A percentile compares a stretch with the other conserved stretches of the same genome.
phyloP scores from a whole-genome alignment of 1,140 invertebrate species.

The Drosophila repletoides region DNA sequence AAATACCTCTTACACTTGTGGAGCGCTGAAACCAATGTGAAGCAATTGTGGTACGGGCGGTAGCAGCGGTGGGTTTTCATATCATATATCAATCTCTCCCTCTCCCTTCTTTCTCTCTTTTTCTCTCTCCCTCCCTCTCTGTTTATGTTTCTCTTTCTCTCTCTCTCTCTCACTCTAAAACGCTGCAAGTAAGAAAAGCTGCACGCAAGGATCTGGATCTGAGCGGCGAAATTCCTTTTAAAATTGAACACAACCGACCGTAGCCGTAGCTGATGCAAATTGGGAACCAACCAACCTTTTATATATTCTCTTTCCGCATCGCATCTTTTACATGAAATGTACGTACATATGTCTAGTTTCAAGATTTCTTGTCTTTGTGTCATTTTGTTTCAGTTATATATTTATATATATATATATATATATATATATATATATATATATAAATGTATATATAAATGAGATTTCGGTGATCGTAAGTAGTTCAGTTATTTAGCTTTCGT shows the following conservation, averaged over 20 bases:
- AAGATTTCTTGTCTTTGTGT: background rate
- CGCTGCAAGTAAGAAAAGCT: constrained; percentile 23
- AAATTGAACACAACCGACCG: constrained; percentile 14
- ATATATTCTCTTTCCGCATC: background rate
- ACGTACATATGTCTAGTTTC: background rate
- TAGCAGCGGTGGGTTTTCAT: background rate
- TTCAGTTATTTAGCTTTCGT: constrained; percentile 16
- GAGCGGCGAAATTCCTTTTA: background rate
- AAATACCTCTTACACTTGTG: constrained; percentile 66
- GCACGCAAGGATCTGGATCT: background rate
- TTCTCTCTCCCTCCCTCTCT: background rate
- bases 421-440: background rate
- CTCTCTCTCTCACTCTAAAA: background rate
- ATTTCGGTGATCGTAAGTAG: background rate
- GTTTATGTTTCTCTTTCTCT: background rate
- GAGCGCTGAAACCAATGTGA: constrained; percentile 63
- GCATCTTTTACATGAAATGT: background rate
- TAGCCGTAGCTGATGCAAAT: background rate
- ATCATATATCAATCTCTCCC: background rate
- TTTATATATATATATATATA: background rate
- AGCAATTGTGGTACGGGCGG: constrained; percentile 41
- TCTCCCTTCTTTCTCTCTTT: background rate
- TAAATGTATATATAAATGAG: no score
- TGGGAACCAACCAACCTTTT: constrained; percentile 30
- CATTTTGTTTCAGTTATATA: background rate